Evolutionary conservation across 2,797 vertebrate species (phyloP), one percentile per base, ranked within the genome.

Genomic region (Anomalospiza imberbis): DNA sequence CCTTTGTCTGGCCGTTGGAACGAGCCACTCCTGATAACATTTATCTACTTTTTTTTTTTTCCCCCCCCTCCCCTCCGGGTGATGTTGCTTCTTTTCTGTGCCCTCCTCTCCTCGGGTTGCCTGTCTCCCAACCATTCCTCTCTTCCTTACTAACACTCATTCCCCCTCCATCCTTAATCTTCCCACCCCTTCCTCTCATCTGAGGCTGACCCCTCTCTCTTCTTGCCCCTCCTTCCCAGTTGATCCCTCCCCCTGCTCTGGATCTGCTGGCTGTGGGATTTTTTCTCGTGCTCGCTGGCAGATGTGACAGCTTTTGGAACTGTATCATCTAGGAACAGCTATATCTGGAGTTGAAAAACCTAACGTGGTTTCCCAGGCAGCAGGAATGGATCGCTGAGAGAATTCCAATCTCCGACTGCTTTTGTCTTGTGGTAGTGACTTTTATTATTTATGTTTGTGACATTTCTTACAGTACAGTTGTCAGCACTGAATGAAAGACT

Each of bases 391-490:
- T 94, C 73, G 85, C 87, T 96, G 96, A 95, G 96, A 95, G 94
- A 91, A 96, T 94, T 83, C 80, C 94, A 80, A 89, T 93, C 96
- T 96, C 96, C 94, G 88, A 88, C 95, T 76, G 95, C 96, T 96
- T 96, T 95, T 96, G 89, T 94, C 93, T 96, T 34, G 88, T 96
- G 96, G 96, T 96, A 97, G 96, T 85, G 95, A 97, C 96, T 97
- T 96, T 91, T 96, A 91, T 97, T 96, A 91, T 96, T 96, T 97
- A 55, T 94, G 95, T 93, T 94, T 94, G 86, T 97, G 89, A 84
- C 94, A 95, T 96, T 97, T 94, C 82, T 94, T 92, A 72, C 60
- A 68, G 88, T 91, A 55, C 70, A 85, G 93, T 88, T 95, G 84
- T 96, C 93, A 93, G 93, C 85, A 78, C 65, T 72, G 88, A 93